phyloP scores from a whole-genome alignment of 2,113 vertebrate species.

The Steatornis caripensis region DNA sequence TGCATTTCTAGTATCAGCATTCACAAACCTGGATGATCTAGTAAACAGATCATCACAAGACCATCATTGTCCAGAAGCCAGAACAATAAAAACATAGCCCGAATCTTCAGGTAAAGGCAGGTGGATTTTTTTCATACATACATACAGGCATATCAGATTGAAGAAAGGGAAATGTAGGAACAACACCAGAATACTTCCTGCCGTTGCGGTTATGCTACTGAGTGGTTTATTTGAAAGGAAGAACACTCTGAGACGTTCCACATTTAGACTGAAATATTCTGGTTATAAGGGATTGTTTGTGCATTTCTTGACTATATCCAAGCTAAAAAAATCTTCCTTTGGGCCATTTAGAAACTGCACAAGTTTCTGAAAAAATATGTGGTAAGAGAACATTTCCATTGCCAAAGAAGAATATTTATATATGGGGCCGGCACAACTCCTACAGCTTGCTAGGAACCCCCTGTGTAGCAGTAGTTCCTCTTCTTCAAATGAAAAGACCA shows the following conservation, averaged over 20 bases:
- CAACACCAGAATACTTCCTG: not conserved
- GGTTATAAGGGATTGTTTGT: not conserved
- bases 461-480: not conserved
- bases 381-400: not conserved
- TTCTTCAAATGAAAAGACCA: not conserved
- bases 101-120: not conserved
- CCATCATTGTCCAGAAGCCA: too few relatives aligned
- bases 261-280: not conserved
- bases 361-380: not conserved
- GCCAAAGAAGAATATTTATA: not conserved
- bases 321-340: not conserved
- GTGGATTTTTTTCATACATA: not conserved
- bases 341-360: not conserved
- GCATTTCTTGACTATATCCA: not conserved
- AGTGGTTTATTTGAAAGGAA: not conserved
- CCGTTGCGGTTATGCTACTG: not conserved
- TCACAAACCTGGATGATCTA: not conserved
- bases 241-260: not conserved
- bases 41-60: not conserved
- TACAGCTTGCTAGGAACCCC: not conserved
- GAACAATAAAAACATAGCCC: not conserved
- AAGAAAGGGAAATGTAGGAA: not conserved
- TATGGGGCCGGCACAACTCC: not conserved
- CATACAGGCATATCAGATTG: fast-evolving
- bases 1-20: not conserved